Conservation (phyloP, 2,797 vertebrate genomes). For the Lutjanus argentimaculatus region DNA sequence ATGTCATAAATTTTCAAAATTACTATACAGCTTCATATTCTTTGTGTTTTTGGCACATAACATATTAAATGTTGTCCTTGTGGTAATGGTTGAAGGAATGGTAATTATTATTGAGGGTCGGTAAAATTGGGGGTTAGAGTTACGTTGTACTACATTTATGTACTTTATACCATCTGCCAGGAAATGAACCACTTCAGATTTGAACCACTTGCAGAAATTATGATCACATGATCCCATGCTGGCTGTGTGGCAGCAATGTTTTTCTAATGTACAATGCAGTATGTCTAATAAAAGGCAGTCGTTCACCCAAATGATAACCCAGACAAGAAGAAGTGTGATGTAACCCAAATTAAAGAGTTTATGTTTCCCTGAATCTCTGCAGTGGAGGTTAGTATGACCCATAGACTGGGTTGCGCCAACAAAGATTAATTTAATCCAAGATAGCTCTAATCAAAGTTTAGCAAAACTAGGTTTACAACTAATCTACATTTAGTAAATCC, state of each 20-base stretch:
- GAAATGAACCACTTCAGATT: conserved; percentile 65
- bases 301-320: neutral
- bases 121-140: conserved; percentile 59
- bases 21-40: conserved; percentile 33
- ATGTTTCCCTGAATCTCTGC: neutral
- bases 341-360: neutral
- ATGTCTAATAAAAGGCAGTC: neutral
- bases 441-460: too few relatives aligned
- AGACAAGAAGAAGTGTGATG: neutral
- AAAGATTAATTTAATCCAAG: too few relatives aligned
- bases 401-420: too few relatives aligned
- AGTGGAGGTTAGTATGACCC: neutral
- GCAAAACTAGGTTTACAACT: too few relatives aligned
- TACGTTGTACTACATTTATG: conserved; percentile 53
- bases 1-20: conserved; percentile 60
- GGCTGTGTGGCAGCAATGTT: conserved; percentile 11
- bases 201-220: conserved; percentile 47
- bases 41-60: conserved; percentile 20
- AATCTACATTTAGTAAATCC: too few relatives aligned
- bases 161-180: conserved; percentile 49
- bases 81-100: conserved; percentile 47
- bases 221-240: conserved; percentile 44
- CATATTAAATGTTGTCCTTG: conserved; percentile 28
- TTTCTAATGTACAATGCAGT: neutral
- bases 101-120: conserved; percentile 51